Evolutionary conservation across 2,113 vertebrate genomes (phyloP).

Genomic region (Chaenogobius annularis): DNA sequence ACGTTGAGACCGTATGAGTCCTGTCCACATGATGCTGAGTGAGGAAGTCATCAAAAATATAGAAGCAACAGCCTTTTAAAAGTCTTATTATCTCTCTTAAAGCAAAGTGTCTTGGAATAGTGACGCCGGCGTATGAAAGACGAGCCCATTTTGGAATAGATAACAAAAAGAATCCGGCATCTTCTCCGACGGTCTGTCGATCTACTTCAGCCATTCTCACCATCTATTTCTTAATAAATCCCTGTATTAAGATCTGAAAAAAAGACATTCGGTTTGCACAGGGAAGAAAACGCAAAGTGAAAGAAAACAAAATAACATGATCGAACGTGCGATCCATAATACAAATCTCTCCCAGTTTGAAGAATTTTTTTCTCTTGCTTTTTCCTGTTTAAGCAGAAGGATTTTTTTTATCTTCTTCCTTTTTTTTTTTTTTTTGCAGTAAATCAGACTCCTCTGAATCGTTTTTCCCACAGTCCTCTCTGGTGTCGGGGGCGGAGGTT

Average conservation of each 20-base stretch:
- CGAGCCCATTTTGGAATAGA: conserved; percentile 61
- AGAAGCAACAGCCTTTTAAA: conserved; percentile 69
- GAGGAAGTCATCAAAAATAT: conserved; percentile 70
- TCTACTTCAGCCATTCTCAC: conserved; percentile 34
- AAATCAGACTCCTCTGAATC: conserved; percentile 64
- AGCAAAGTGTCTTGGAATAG: conserved; percentile 67
- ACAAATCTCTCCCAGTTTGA: conserved; percentile 71
- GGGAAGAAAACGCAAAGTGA: conserved; percentile 29
- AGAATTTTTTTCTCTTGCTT: conserved; percentile 50
- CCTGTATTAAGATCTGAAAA: conserved; percentile 51
- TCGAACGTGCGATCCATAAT: conserved; percentile 66
- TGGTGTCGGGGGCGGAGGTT: not conserved
- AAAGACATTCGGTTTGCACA: conserved; percentile 66
- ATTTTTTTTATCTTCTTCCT: conserved; percentile 51
- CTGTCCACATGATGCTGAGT: conserved; percentile 41
- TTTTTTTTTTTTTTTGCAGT: conserved; percentile 54
- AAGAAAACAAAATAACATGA: conserved; percentile 39
- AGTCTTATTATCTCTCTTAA: conserved; percentile 43
- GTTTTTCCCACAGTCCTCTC: conserved; percentile 10
- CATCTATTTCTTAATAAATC: conserved; percentile 49
- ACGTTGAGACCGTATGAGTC: conserved; percentile 37
- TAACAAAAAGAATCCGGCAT: conserved; percentile 51
- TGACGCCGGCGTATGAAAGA: conserved; percentile 57
- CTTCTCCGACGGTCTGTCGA: conserved; percentile 38
- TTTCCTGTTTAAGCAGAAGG: conserved; percentile 62